These are phyloP conservation scores for Ahaetulla prasina DNA, from an alignment of 2,113 vertebrate genomes.

Conservation along the genomic window DNA sequence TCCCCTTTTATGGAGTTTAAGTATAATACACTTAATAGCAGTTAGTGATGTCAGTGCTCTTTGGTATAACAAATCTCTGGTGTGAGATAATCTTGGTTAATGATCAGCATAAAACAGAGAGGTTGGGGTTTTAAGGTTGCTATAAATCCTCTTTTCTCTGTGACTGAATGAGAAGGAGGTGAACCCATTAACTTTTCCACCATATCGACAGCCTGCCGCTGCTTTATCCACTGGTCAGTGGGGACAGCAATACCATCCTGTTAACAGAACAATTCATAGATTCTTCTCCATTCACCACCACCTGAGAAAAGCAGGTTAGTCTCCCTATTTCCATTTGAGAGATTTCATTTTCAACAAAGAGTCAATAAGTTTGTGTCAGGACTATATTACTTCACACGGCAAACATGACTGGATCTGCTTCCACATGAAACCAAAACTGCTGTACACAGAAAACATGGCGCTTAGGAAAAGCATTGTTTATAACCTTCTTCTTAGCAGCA, in stretches of 20 bases:
- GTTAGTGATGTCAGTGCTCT: slow-evolving; percentile 69
- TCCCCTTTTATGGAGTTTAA: slow-evolving; percentile 63
- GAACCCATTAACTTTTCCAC: slow-evolving; percentile 69
- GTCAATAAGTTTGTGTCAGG: not conserved
- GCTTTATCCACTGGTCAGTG: not conserved
- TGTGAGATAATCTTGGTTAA: slow-evolving; percentile 72
- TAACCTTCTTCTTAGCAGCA: not conserved
- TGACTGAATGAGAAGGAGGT: slow-evolving; percentile 55
- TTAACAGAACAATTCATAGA: not conserved
- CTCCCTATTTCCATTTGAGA: not conserved
- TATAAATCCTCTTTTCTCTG: slow-evolving; percentile 63
- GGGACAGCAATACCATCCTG: not conserved
- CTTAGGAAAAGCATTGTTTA: not conserved
- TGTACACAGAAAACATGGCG: not conserved
- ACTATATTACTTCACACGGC: not conserved
- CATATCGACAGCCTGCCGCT: slow-evolving; percentile 44
- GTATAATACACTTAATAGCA: slow-evolving; percentile 63
- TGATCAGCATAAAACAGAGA: slow-evolving; percentile 71
- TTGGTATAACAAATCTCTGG: slow-evolving; percentile 66
- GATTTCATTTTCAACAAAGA: not conserved
- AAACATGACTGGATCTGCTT: not conserved
- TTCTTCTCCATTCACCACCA: not conserved
- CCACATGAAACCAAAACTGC: not conserved
- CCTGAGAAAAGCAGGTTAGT: not conserved
- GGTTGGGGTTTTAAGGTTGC: slow-evolving; percentile 63